A percentile compares a stretch with the other conserved stretches of the same genome.
These are phyloP conservation scores for Oxystoma pomonae DNA, from an alignment of 2,888 invertebrate genomes.

Conservation along the genomic window DNA sequence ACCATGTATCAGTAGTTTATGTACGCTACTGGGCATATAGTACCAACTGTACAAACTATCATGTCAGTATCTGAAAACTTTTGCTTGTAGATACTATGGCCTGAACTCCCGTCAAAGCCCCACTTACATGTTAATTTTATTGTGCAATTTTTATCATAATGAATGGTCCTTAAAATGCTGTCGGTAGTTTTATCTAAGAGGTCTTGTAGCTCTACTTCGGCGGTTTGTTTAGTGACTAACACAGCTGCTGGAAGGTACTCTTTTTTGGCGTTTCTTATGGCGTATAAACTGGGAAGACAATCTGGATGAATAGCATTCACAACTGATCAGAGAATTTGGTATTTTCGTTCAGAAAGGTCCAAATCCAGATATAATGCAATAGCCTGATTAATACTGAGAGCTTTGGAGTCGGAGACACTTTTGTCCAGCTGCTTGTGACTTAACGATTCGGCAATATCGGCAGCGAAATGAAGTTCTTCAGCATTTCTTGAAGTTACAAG, in stretches of 20 bases:
- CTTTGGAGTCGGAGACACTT: too few species aligned
- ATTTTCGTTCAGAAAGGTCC: constrained; percentile 15
- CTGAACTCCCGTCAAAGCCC: constrained; percentile 18
- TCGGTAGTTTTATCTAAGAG: constrained; percentile 8
- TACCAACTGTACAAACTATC: too few species aligned
- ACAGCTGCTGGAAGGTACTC: constrained; percentile 5
- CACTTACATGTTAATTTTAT: constrained; percentile 21
- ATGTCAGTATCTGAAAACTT: constrained; percentile 23
- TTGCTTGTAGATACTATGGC: constrained; percentile 19
- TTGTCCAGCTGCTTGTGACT: too few species aligned
- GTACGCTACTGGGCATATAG: too few species aligned
- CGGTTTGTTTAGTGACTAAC: constrained; percentile 9
- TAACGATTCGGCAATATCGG: background rate
- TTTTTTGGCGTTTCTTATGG: constrained; percentile 8
- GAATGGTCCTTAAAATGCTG: constrained; percentile 20
- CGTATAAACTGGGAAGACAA: constrained; percentile 10
- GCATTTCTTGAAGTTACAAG: constrained; percentile 10
- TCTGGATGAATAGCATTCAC: constrained; percentile 13
- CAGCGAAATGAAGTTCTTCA: constrained; percentile 9
- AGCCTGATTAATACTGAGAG: constrained; percentile 3
- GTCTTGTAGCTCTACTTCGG: constrained; percentile 13
- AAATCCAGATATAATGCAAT: constrained; percentile 13
- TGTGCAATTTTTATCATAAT: constrained; percentile 21
- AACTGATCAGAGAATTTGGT: constrained; percentile 20
- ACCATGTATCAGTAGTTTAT: too few species aligned